Conservation (phyloP, 2,888 invertebrate genomes). For the Carcina quercana region DNA sequence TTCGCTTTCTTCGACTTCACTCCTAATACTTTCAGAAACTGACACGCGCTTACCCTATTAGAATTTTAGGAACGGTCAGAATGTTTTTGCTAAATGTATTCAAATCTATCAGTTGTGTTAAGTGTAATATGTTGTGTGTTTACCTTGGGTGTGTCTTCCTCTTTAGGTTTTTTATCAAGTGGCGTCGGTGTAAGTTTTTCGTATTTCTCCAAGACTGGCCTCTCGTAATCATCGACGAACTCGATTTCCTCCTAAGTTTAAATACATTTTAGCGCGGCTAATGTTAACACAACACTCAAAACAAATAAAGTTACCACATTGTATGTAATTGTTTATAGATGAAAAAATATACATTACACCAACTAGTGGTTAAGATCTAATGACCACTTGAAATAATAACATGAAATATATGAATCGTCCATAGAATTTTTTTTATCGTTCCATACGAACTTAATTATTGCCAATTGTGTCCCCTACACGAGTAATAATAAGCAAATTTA, state of each 20-base stretch:
- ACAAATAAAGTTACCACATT: slow-evolving; percentile 36
- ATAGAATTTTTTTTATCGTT: slow-evolving; percentile 4
- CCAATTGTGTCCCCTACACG: slow-evolving; percentile 1
- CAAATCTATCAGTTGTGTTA: slow-evolving; percentile 1
- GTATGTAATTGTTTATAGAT: slow-evolving; percentile 3
- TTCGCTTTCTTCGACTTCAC: slow-evolving; percentile 51
- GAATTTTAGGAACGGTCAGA: slow-evolving; percentile 9
- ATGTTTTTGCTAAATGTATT: slow-evolving; percentile 3
- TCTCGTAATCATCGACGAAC: slow-evolving; percentile 83
- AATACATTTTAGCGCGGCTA: slow-evolving; percentile 52
- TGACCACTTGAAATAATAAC: too few species aligned
- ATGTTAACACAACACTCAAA: slow-evolving; percentile 43
- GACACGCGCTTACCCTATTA: slow-evolving; percentile 59
- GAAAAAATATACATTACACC: background rate
- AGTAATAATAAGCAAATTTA: slow-evolving; percentile 33
- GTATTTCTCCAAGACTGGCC: slow-evolving; percentile 83
- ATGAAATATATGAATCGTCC: slow-evolving; percentile 3
- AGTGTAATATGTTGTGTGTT: slow-evolving; percentile 34
- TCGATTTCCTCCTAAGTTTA: slow-evolving; percentile 63
- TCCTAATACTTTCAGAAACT: slow-evolving; percentile 57
- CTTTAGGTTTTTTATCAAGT: slow-evolving; percentile 65
- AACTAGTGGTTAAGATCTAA: background rate
- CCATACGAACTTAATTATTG: background rate
- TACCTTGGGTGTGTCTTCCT: slow-evolving; percentile 65
- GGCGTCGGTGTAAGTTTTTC: slow-evolving; percentile 75